phyloP scores from a whole-genome alignment of 2,797 vertebrate genomes.

The Alfaro cultratus region DNA sequence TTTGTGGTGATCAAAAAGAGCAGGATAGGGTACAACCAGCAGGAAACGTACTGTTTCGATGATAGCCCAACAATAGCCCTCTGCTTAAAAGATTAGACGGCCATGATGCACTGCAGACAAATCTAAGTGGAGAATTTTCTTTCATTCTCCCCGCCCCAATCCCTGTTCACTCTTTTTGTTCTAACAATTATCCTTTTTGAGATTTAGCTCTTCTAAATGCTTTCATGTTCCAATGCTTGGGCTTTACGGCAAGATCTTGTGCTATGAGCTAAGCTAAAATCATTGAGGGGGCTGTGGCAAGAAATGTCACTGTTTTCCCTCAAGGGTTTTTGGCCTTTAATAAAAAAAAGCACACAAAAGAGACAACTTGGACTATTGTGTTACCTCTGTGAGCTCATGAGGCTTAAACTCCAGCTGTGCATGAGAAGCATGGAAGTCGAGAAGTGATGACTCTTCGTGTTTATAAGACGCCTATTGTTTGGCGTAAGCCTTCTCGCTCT shows the following conservation, averaged over 20 bases:
- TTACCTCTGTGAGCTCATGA: constrained; percentile 44
- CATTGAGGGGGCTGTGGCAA: constrained; percentile 50
- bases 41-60: constrained; percentile 48
- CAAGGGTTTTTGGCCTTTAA: constrained; percentile 10
- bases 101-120: constrained; percentile 47
- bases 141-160: constrained; percentile 11
- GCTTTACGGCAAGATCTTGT: constrained; percentile 25
- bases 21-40: constrained; percentile 24
- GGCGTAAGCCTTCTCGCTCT: constrained; percentile 9
- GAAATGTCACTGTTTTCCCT: constrained; percentile 64
- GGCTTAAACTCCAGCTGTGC: constrained; percentile 38
- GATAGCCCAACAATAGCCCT: constrained; percentile 60
- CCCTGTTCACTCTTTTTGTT: constrained; percentile 36
- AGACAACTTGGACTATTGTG: constrained; percentile 46
- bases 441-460: constrained; percentile 52
- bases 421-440: constrained; percentile 48
- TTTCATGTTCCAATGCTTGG: constrained; percentile 36
- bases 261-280: constrained; percentile 39
- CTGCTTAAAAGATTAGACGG: constrained; percentile 64
- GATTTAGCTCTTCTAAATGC: constrained; percentile 38
- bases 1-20: constrained; percentile 59
- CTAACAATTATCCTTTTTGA: constrained; percentile 60
- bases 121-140: constrained; percentile 59
- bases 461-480: constrained; percentile 54
- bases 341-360: constrained; percentile 20